A percentile compares a stretch with the other conserved stretches of the same genome.
These are phyloP conservation scores for Acanthochromis polyacanthus DNA, from an alignment of 2,113 vertebrate species.

Conservation along the genomic window DNA sequence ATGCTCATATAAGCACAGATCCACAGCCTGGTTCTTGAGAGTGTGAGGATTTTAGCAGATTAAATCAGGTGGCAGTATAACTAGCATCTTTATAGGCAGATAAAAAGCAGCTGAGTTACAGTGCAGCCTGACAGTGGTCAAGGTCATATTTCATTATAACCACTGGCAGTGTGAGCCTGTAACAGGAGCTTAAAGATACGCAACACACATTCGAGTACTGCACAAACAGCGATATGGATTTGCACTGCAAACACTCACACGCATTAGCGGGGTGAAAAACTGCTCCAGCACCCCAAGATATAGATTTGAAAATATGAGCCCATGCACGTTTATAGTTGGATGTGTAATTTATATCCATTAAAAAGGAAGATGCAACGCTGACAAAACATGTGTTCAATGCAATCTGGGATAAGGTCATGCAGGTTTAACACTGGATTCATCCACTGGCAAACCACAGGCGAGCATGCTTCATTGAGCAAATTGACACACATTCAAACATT, in stretches of 20 bases:
- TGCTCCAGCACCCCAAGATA: background rate
- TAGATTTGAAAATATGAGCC: constrained; percentile 31
- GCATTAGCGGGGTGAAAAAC: constrained; percentile 38
- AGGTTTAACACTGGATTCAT: constrained; percentile 46
- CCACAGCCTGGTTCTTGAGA: constrained; percentile 47
- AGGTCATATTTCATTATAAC: constrained; percentile 76
- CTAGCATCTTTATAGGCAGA: constrained; percentile 67
- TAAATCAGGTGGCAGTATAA: constrained; percentile 61
- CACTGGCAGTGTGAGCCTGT: constrained; percentile 49
- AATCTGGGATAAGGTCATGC: constrained; percentile 67
- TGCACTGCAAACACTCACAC: constrained; percentile 21
- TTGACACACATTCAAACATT: constrained; percentile 43
- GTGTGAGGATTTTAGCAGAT: constrained; percentile 68
- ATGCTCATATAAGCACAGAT: constrained; percentile 11
- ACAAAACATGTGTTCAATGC: constrained; percentile 26
- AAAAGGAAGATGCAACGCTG: constrained; percentile 23
- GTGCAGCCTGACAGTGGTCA: constrained; percentile 64
- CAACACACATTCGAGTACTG: background rate
- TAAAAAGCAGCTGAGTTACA: constrained; percentile 72
- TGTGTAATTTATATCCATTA: constrained; percentile 21
- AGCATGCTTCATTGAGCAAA: constrained; percentile 63
- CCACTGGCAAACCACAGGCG: constrained; percentile 42
- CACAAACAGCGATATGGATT: constrained; percentile 35
- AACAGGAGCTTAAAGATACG: constrained; percentile 40
- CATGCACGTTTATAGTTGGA: constrained; percentile 58